phyloP scores from a whole-genome alignment of 2,797 vertebrate species.

The Mormyrops attenuatus region DNA sequence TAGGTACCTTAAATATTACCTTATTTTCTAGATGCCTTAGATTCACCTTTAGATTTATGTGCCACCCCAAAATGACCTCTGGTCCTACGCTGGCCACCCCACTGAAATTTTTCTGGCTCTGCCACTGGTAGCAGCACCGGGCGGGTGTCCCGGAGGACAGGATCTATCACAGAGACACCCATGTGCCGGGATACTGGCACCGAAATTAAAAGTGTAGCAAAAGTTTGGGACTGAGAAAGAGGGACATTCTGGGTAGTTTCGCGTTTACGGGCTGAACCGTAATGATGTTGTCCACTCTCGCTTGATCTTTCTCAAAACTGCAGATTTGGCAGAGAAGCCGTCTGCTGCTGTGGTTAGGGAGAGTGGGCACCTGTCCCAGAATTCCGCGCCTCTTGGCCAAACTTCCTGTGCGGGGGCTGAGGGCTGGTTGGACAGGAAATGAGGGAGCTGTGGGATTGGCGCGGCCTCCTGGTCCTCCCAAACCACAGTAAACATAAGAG shows the following conservation, averaged over 20 bases:
- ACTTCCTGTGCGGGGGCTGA: conserved; percentile 47
- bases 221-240: conserved; percentile 13
- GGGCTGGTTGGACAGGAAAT: conserved; percentile 48
- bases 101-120: not conserved
- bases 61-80: not conserved
- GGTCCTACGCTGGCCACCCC: not conserved
- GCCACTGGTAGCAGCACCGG: not conserved
- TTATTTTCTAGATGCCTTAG: not conserved
- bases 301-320: conserved; percentile 32
- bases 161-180: conserved; percentile 21
- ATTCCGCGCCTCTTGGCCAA: conserved; percentile 50
- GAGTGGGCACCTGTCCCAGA: conserved; percentile 38
- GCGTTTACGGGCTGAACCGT: conserved; percentile 11
- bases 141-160: not conserved
- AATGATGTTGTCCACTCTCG: conserved; percentile 19
- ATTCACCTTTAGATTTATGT: not conserved
- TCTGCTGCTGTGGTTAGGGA: conserved; percentile 22
- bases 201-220: not conserved
- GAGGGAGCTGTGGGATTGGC: conserved; percentile 60
- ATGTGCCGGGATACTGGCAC: not conserved
- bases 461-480: conserved; percentile 30
- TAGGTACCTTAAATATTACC: not conserved
- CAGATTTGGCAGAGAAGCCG: conserved; percentile 49
- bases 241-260: not conserved
- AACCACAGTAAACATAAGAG: conserved; percentile 44